phyloP scores from a whole-genome alignment of 2,888 invertebrate species.

The Colletes collaris region DNA sequence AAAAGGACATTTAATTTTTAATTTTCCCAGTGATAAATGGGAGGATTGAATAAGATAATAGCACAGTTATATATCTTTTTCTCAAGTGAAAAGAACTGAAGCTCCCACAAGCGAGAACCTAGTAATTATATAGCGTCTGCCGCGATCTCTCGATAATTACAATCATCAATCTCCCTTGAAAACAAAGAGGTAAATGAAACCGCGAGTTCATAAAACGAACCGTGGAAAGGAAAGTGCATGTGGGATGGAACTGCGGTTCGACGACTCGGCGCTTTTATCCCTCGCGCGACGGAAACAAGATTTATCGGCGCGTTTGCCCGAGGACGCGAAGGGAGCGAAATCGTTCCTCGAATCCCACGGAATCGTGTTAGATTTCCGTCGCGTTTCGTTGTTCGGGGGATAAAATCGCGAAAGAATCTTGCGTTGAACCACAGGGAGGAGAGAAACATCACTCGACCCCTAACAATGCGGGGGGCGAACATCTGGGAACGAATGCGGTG shows the following conservation, averaged over 20 bases:
- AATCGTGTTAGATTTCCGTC: constrained; percentile 10
- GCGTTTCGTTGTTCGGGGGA: background rate
- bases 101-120: background rate
- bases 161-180: constrained; percentile 6
- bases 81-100: background rate
- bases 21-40: too few relatives aligned
- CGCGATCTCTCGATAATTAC: constrained; percentile 24
- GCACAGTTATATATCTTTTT: too few relatives aligned
- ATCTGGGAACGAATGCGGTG: too few relatives aligned
- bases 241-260: background rate
- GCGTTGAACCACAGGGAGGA: background rate
- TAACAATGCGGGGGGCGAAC: too few relatives aligned
- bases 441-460: background rate
- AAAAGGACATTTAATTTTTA: too few relatives aligned
- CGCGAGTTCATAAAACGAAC: constrained; percentile 9
- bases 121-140: background rate
- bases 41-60: too few relatives aligned
- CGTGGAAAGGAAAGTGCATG: background rate
- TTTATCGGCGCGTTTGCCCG: constrained; percentile 13
- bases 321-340: background rate
- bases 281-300: constrained; percentile 23
- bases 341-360: background rate
- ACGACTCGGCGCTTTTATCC: constrained; percentile 25
- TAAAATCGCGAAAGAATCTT: background rate
- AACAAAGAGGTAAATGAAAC: constrained; percentile 16